Evolutionary conservation across 1,140 invertebrate genomes (phyloP).

Genomic region (Lordiphosa stackelbergi): DNA sequence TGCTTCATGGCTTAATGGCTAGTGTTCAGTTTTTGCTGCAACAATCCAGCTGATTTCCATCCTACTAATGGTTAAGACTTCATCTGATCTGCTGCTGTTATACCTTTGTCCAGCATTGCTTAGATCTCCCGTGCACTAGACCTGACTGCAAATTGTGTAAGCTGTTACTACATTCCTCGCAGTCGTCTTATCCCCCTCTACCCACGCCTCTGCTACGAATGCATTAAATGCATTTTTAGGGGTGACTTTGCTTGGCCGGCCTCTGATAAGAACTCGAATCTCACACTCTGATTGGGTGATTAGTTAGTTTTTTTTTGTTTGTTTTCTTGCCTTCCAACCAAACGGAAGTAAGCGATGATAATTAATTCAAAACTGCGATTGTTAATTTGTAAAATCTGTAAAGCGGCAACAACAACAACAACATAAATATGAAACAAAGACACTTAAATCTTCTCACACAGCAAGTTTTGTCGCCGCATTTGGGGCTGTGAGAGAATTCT

Average conservation of each 20-base stretch:
- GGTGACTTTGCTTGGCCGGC: slow-evolving; percentile 47
- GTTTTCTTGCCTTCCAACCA: slow-evolving; percentile 6
- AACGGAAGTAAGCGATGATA: slow-evolving; percentile 64
- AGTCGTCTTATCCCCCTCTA: too few species aligned
- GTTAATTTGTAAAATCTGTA: slow-evolving; percentile 72
- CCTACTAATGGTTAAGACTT: too few species aligned
- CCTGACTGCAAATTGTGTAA: too few species aligned
- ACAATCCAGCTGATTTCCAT: too few species aligned
- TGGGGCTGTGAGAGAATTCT: slow-evolving; percentile 71
- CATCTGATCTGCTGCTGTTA: too few species aligned
- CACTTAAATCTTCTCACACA: slow-evolving; percentile 49
- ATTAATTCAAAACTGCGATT: slow-evolving; percentile 68
- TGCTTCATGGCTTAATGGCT: too few species aligned
- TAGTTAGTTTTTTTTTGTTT: slow-evolving; percentile 2
- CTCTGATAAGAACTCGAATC: slow-evolving; percentile 53
- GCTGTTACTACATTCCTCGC: too few species aligned
- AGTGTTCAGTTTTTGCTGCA: too few species aligned
- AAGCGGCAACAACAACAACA: slow-evolving; percentile 22
- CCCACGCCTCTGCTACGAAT: too few species aligned
- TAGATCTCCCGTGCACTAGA: too few species aligned
- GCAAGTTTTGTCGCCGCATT: slow-evolving; percentile 24
- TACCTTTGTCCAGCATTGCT: too few species aligned
- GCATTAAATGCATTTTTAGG: slow-evolving; percentile 32
- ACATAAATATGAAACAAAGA: slow-evolving; percentile 69
- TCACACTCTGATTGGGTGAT: slow-evolving; percentile 24